Evolutionary conservation across 2,797 vertebrate species (phyloP), one percentile per base, ranked within the genome.

Genomic region (Phylloscopus collybita): DNA sequence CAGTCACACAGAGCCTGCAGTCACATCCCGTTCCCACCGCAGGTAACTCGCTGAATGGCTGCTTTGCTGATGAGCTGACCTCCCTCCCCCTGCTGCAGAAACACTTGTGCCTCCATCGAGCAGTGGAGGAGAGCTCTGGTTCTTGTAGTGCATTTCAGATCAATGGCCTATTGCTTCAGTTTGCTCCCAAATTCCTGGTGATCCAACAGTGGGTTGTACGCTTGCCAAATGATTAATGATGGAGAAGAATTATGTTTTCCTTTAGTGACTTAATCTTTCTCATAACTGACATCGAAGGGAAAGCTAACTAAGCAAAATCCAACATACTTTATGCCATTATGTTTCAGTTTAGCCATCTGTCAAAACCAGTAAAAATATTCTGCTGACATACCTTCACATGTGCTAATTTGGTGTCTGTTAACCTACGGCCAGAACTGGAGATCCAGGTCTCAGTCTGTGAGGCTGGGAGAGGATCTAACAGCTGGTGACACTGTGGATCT

Each of bases 11-110:
- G 84, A 71, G 61, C 86, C 87, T 78, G 60, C 85, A 66, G 65
- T 44, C 88, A 74, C 40, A 22, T 50, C 76, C 94, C 49, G 23
- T 72, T 8, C 82, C 65, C 42, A 61, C 38, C 75, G 73, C 80
- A 54, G 84, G 82, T 82, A 86, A 42, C 91, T 80, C 0, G 90
- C 96, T 95, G 91, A 47, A 70, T 92, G 94, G 88, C 95, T 95
- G 96, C 95, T 93, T 93, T 95, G 80, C 89, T 95, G 73, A 79
- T 72, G 92, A 96, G 95, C 95, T 88, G 80, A 73, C 71, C 60
- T 86, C 67, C 85, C 64, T 71, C 30, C 59, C 84, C 82, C 74
- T 64, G 91, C 96, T 70, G 88, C 94, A 86, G 80, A 91, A 86
- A 86, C 51, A 56, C 49, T 66, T 7, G 38, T 80, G 86, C 60